Base-by-base conservation (phyloP, 1,140 invertebrate genomes). In the Melipona quadrifasciata region DNA sequence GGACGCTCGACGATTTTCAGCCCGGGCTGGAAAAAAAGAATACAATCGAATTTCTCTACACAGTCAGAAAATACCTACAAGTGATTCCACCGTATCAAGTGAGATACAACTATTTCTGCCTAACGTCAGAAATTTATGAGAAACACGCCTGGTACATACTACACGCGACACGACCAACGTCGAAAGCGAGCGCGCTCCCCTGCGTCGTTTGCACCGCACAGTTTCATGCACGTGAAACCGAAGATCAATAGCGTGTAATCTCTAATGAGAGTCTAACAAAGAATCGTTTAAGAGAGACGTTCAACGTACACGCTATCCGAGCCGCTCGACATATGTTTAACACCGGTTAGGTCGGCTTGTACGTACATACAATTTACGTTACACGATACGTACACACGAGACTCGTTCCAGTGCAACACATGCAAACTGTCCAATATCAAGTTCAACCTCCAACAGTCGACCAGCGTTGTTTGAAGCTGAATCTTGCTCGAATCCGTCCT, bases 361-460 rank as follows among this genome's bases (percentile, higher is more conserved):
- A 88, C 76, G 68, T 80, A 87, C 79, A 85, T 47, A 70, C 70
- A 89, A 83, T 86, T 76, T 67, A 78, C 84, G 55, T 84, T 79
- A 27, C 83, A 80, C 82, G 68, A 80, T 84, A 80, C 65, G 82
- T 78, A 78, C 47, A 80, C 77, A 61, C 53, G 51, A n/a, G 27
- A 19, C 34, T 6, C 34, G 57, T 58, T 47, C n/a, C 55, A 57
- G 51, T 67, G n/a, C 31, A 10, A 71, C 39, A 55, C 83, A 47
- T 24, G 39, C 70, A 80, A 55, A 79, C 70, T 64, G 76, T 74
- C 57, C 70, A 47, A 47, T 57, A 73, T 65, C 71, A 80, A 80
- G 31, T 80, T 74, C 71, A 80, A 65, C 78, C 51, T 39, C 78
- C 34, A 67, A 84, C 77, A 80, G 71, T 51, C 70, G 70, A 73